Percentiles rank a stretch among this genome's conserved stretches.
Conservation (phyloP, 2,113 vertebrate species). For the Paramormyrops kingsleyae region DNA sequence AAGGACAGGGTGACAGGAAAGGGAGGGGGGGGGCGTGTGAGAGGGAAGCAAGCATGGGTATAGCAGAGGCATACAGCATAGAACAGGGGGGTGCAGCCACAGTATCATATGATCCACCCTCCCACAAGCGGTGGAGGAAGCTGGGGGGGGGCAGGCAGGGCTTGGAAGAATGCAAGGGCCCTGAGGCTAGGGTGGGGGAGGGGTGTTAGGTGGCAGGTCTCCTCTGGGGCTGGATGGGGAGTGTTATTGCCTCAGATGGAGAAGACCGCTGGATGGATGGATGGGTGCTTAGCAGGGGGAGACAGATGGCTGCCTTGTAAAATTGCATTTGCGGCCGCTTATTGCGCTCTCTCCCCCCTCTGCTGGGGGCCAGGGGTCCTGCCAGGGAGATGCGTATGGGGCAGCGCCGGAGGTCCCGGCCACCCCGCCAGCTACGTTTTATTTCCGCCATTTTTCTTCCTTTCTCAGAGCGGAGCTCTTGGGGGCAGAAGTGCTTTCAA, state of each 20-base stretch:
- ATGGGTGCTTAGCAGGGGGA: constrained; percentile 47
- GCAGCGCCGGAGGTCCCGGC: background rate
- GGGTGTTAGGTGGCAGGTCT: constrained; percentile 1
- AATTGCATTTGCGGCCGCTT: constrained; percentile 51
- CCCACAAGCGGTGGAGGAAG: constrained; percentile 22
- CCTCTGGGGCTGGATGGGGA: constrained; percentile 40
- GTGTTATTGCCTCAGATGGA: constrained; percentile 56
- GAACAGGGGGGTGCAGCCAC: background rate
- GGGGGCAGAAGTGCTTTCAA: background rate
- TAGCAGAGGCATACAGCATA: background rate
- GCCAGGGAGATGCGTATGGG: constrained; percentile 32
- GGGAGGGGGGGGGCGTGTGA: background rate
- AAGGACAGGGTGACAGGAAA: background rate
- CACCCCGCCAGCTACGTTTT: constrained; percentile 11
- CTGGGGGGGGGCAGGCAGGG: background rate
- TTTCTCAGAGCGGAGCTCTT: background rate
- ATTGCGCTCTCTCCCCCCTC: constrained; percentile 51
- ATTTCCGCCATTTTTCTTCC: constrained; percentile 29
- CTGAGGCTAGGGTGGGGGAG: background rate
- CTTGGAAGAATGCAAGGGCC: too few species aligned
- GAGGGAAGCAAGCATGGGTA: background rate
- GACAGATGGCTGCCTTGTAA: constrained; percentile 45
- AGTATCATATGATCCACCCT: constrained; percentile 31
- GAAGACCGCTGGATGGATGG: constrained; percentile 41
- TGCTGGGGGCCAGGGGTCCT: constrained; percentile 43